Evolutionary conservation across 1,140 invertebrate genomes (phyloP).

Genomic region (Drosophila lacertosa): DNA sequence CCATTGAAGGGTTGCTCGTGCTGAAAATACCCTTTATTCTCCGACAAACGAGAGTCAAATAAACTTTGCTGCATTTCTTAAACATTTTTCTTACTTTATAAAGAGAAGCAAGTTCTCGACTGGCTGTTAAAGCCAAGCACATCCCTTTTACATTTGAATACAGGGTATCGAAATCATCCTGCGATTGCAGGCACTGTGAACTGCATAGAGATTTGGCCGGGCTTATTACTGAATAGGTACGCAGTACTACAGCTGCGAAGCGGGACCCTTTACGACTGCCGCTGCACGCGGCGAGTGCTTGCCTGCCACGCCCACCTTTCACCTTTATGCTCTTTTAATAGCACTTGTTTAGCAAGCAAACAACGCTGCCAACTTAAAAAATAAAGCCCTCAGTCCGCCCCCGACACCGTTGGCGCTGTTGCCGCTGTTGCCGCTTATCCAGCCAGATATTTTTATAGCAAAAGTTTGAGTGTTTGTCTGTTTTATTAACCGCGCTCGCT

Average conservation of each 20-base stretch:
- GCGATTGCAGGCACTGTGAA: constrained; percentile 16
- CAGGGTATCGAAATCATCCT: constrained; percentile 19
- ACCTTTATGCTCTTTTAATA: constrained; percentile 80
- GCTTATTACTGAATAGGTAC: constrained; percentile 51
- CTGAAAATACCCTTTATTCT: neutral
- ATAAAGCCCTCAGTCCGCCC: constrained; percentile 22
- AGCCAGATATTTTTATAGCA: constrained; percentile 78
- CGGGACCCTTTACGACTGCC: constrained; percentile 59
- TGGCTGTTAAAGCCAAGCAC: neutral
- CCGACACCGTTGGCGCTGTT: no score
- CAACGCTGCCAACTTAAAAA: constrained; percentile 74
- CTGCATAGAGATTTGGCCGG: constrained; percentile 45
- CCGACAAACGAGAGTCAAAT: no score
- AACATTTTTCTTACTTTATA: no score
- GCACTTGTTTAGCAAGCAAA: constrained; percentile 81
- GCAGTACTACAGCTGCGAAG: constrained; percentile 15
- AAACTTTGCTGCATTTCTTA: no score
- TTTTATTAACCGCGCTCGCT: constrained; percentile 79
- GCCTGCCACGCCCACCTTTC: constrained; percentile 52
- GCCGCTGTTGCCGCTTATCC: constrained; percentile 21
- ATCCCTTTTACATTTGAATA: neutral
- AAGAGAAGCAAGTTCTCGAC: no score
- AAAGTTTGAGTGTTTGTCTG: constrained; percentile 83
- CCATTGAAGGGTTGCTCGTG: neutral
- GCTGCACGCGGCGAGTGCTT: constrained; percentile 33